phyloP scores from a whole-genome alignment of 2,113 vertebrate species.

The Poecile atricapillus region DNA sequence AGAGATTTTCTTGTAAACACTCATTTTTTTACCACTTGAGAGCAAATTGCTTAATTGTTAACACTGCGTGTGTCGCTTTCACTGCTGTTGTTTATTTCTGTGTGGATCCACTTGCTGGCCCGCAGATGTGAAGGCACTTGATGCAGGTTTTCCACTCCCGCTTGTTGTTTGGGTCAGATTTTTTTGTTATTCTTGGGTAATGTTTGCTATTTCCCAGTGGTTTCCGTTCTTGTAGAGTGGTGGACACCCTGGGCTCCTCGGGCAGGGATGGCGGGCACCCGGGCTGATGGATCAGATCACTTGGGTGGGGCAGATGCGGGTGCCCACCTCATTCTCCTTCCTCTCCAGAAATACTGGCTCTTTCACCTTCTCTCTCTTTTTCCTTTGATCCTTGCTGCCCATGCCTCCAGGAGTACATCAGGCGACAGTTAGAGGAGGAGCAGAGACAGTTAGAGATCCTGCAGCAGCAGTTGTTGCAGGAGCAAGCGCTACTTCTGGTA shows the following conservation, averaged over 20 bases:
- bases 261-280: not conserved
- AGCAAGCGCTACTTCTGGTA: slow-evolving; percentile 99
- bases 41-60: slow-evolving; percentile 27
- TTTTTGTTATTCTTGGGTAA: not conserved
- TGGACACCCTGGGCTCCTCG: not conserved
- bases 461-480: slow-evolving; percentile 99
- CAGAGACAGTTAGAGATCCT: slow-evolving; percentile 99
- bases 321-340: not conserved
- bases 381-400: slow-evolving; percentile 67
- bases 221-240: not conserved
- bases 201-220: not conserved
- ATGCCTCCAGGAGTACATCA: slow-evolving; percentile 93
- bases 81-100: not conserved
- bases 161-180: not conserved
- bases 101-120: slow-evolving; percentile 14
- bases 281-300: not conserved
- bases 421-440: slow-evolving; percentile 99
- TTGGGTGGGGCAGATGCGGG: not conserved
- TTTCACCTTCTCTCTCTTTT: slow-evolving; percentile 68
- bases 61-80: not conserved
- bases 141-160: not conserved
- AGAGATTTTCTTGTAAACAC: not conserved
- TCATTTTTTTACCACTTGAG: not conserved
- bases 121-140: not conserved
- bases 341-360: slow-evolving; percentile 59